Base-by-base conservation (phyloP, 2,888 invertebrate species). In the Amphipyra berbera region DNA sequence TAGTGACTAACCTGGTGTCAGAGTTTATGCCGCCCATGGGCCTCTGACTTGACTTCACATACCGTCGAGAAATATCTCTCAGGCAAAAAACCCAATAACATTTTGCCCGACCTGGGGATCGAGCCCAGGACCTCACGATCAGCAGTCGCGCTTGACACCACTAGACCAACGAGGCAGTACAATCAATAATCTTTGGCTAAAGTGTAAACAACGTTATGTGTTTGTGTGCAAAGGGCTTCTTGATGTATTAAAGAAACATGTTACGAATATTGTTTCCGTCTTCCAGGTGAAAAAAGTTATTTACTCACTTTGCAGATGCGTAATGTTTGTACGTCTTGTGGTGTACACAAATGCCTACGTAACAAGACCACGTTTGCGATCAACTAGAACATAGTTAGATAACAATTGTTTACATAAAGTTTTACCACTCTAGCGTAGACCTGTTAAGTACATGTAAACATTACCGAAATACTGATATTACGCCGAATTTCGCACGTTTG, bases 341-440 rank as follows among this genome's bases (percentile, higher is more conserved):
- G 30, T 30, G 6, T 30, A 70, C 42, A 69, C 62, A 68, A 55
- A 68, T 47, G 61, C 30, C 33, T 21, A 56, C 53, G 57, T 62
- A 73, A 54, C 27, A 37, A 67, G 37, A 53, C 54, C 35, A 54
- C 46, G 46, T 38, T 67, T 37, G 27, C 52, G 50, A 69, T 55
- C 54, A 61, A 67, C 73, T 21, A 66, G 62, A 57, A 62, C 73
- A 47, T 50, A n/a, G 69, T 73, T 73, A 58, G 58, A 73, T 63
- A 73, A 68, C 63, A 52, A 58, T 52, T 63, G 44, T 73, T 71
- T 63, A 55, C 50, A 55, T 61, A 52, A 47, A 58, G 54, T 63
- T 63, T 68, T 63, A 68, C 40, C 41, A 41, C 21, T 68, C 27
- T 73, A 55, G 47, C 57, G 50, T 41, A 57, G 42, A 54, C 42